Evolutionary conservation across 2,888 invertebrate genomes (phyloP), one percentile per base, ranked within the genome.

Genomic region (Odontocolon sp.): DNA sequence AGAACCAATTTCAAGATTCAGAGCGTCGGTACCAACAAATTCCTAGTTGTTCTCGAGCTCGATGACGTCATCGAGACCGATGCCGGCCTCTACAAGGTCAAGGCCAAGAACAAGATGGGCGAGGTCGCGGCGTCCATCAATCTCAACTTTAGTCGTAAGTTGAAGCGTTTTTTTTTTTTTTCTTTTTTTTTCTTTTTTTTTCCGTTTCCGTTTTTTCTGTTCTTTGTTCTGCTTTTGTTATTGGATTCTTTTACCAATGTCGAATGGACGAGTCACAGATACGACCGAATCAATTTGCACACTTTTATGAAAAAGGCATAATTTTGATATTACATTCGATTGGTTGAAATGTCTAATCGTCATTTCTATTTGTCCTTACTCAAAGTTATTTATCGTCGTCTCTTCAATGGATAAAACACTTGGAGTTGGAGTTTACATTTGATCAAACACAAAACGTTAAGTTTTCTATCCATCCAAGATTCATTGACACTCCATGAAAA

Each of bases 71-170:
- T 97, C 93, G 98, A 98, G 93, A 95, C 95, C 83, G 98, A 98
- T 91, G 97, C 97, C 87, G 98, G 98, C 91, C 95, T 97, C 85
- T 99, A 99, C 93, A 97, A 97, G 92, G 97, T 98, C 91, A 97
- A 96, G 92, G 98, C 98, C 86, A 98, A 97, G 92, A 98, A 98
- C 92, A 96, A 96, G 92, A 96, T 97, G 93, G 99, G 99, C 90
- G 98, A 98, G 94, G 97, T 98, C 91, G 96, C 97, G 88, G 97
- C 98, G 86, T 98, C 98, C 89, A 97, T 98, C 91, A 98, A 98
- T 91, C 95, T 99, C 91, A 98, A 98, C 93, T 98, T 98, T 91
- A 97, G 97, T 92, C 98, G 98, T 98, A 92, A 97, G 97, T 96
- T 47, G 3, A 68, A 16, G 23, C 28, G 4, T 56, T 45, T 59